Evolutionary conservation across 2,888 invertebrate species (phyloP).

Genomic region (Falcaria lacertinaria): DNA sequence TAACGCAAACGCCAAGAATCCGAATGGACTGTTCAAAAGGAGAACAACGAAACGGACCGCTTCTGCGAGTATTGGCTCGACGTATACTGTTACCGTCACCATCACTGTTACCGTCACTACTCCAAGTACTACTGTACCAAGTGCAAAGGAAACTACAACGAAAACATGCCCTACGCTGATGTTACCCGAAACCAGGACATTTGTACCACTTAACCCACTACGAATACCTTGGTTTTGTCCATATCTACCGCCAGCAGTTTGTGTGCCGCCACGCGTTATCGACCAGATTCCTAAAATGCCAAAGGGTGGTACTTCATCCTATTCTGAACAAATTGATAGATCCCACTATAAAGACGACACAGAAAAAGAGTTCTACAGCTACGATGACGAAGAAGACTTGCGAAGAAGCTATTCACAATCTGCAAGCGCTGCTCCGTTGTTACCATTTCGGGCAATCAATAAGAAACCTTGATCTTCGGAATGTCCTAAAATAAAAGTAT

Average conservation of each 20-base stretch:
- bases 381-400: no score
- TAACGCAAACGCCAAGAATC: conserved; percentile 13
- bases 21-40: conserved; percentile 37
- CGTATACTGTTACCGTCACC: neutral
- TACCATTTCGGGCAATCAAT: no score
- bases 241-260: neutral
- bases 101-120: neutral
- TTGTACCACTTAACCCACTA: neutral
- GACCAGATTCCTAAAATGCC: neutral
- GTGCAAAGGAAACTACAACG: no score
- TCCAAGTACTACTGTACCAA: no score
- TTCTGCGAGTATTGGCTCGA: conserved; percentile 18
- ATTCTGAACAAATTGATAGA: no score
- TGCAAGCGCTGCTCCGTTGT: no score
- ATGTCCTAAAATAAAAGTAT: no score
- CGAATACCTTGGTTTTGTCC: neutral
- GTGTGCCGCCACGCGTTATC: neutral
- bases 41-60: conserved; percentile 21
- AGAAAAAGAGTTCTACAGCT: no score
- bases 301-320: no score
- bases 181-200: neutral
- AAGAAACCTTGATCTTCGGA: no score
- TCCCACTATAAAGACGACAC: no score
- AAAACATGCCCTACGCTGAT: neutral
- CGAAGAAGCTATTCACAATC: no score